These are phyloP conservation scores for Centruroides sculpturatus DNA, from an alignment of 1,140 invertebrate species.

Conservation along the genomic window DNA sequence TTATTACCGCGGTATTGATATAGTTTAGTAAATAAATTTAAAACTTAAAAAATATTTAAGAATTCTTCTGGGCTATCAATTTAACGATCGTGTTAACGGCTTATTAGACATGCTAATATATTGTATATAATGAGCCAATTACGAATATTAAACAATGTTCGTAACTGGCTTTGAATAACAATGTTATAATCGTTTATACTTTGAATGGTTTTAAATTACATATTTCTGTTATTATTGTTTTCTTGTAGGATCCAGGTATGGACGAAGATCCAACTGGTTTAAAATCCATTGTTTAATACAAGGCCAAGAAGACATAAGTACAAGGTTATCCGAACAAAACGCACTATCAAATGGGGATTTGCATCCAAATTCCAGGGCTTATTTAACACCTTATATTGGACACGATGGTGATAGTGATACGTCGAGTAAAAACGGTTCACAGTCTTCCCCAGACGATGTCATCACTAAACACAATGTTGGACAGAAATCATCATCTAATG, in stretches of 20 bases:
- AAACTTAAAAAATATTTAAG: no score
- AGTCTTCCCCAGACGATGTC: constrained; percentile 1
- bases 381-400: constrained; percentile 8
- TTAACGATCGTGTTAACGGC: no score
- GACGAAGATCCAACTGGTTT: constrained; percentile 82
- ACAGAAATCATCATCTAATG: constrained; percentile 7
- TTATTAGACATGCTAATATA: no score
- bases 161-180: no score
- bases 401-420: constrained; percentile 4
- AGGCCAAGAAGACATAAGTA: constrained; percentile 40
- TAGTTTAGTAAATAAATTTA: no score
- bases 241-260: constrained; percentile 58
- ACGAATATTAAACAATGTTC: no score
- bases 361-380: constrained; percentile 3
- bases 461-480: constrained; percentile 3
- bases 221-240: constrained; percentile 3
- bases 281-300: constrained; percentile 83
- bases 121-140: no score
- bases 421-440: neutral
- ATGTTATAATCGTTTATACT: no score
- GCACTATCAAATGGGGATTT: constrained; percentile 6
- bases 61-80: no score
- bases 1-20: no score
- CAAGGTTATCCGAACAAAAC: constrained; percentile 12
- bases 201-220: no score